A percentile compares a stretch with the other conserved stretches of the same genome.
Evolutionary conservation across 2,113 vertebrate genomes (phyloP).

Genomic region (Vulpes vulpes): DNA sequence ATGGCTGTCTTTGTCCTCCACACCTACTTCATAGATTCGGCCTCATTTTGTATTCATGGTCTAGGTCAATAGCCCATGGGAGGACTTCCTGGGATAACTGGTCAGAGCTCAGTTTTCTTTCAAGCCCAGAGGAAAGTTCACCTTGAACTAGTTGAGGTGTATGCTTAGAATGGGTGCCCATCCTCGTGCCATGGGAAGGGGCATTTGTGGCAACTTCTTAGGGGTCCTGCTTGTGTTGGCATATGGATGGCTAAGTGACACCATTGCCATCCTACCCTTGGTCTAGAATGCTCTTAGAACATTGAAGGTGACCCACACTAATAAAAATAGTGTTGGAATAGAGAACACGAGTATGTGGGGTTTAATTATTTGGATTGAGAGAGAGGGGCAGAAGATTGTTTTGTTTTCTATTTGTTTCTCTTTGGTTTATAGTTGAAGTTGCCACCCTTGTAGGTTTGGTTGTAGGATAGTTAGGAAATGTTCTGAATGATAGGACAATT

Average conservation of each 20-base stretch:
- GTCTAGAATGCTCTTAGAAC: background rate
- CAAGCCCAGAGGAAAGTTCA: background rate
- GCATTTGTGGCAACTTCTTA: background rate
- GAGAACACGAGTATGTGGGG: background rate
- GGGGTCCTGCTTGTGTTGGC: background rate
- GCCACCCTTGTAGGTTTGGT: background rate
- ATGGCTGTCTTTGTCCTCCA: background rate
- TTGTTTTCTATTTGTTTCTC: background rate
- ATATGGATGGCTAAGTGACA: background rate
- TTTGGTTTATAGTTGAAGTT: background rate
- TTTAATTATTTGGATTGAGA: background rate
- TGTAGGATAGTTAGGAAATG: background rate
- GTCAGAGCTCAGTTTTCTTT: background rate
- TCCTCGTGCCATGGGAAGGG: background rate
- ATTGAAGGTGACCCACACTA: background rate
- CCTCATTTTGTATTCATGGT: background rate
- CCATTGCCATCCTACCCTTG: background rate
- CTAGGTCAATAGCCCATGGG: background rate
- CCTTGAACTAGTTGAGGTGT: background rate
- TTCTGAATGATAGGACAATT: background rate
- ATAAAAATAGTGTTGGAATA: background rate
- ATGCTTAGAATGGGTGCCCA: background rate
- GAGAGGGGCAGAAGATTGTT: background rate
- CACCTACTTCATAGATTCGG: background rate
- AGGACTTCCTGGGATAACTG: background rate